These are phyloP conservation scores for Brachionus koreanus DNA, from an alignment of 1,140 invertebrate genomes.

Conservation along the genomic window DNA sequence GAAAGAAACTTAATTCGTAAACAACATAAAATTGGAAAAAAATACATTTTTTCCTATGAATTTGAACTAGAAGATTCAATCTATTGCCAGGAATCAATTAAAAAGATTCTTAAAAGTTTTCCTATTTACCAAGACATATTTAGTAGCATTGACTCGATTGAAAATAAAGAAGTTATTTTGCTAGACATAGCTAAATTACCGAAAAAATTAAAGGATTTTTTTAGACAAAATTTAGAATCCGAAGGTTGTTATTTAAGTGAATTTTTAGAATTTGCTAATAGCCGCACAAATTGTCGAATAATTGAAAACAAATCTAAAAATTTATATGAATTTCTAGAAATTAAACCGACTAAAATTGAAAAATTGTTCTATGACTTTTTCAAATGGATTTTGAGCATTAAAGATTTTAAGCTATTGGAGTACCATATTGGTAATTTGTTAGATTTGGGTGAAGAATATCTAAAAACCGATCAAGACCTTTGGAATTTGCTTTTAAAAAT, in stretches of 20 bases:
- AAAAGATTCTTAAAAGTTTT: neutral
- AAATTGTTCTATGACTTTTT: neutral
- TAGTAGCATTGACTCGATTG: neutral
- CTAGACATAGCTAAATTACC: neutral
- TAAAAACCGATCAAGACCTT: neutral
- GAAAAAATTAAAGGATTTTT: neutral
- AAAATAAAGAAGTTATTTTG: neutral
- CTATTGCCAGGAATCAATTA: neutral
- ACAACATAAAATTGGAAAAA: too few species aligned
- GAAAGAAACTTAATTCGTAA: neutral
- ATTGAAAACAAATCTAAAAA: neutral
- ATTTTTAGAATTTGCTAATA: conserved; percentile 6
- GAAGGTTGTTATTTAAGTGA: neutral
- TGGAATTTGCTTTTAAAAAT: neutral
- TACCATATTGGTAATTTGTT: neutral
- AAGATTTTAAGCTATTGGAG: neutral
- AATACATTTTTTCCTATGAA: neutral
- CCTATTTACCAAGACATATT: conserved; percentile 14
- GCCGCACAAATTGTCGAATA: neutral
- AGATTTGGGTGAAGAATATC: neutral
- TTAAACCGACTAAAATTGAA: neutral
- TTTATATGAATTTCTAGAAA: neutral
- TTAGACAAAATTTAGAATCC: neutral
- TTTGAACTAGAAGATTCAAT: neutral
- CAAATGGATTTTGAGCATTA: neutral